These are phyloP conservation scores for Glaucidium brasilianum DNA, from an alignment of 2,113 vertebrate species.

Conservation along the genomic window DNA sequence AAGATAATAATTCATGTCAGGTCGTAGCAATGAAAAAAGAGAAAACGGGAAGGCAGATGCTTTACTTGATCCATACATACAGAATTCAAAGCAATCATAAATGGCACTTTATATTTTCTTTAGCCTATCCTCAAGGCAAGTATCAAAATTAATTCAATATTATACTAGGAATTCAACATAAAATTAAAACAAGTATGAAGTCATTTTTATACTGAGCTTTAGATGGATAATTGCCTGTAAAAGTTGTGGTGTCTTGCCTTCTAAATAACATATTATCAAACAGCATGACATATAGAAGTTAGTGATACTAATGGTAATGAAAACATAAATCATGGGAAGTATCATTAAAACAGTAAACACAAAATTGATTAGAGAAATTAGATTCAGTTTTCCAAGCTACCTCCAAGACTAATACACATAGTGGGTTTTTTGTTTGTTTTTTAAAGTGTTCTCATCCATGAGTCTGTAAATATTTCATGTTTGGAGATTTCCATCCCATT, in stretches of 20 bases:
- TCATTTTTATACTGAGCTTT: not conserved
- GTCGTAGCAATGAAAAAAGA: not conserved
- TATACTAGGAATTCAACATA: not conserved
- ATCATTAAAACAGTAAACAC: not conserved
- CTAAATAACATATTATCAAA: not conserved
- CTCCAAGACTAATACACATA: not conserved
- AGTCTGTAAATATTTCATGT: not conserved
- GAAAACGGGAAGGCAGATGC: not conserved
- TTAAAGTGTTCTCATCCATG: not conserved
- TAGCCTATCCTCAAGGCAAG: not conserved
- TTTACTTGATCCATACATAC: not conserved
- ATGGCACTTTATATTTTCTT: not conserved
- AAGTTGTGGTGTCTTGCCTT: not conserved
- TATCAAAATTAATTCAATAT: not conserved
- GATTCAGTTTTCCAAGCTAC: not conserved
- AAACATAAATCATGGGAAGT: not conserved
- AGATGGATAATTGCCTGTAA: not conserved
- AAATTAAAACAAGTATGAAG: not conserved
- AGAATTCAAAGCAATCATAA: not conserved
- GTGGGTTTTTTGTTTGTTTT: not conserved
- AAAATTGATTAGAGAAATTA: not conserved
- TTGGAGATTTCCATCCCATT: not conserved
- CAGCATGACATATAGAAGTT: not conserved
- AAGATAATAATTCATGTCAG: not conserved
- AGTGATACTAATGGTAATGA: not conserved